A percentile compares a stretch with the other conserved stretches of the same genome.
These are phyloP conservation scores for Cephus cinctus DNA, from an alignment of 1,140 invertebrate genomes.

Conservation along the genomic window DNA sequence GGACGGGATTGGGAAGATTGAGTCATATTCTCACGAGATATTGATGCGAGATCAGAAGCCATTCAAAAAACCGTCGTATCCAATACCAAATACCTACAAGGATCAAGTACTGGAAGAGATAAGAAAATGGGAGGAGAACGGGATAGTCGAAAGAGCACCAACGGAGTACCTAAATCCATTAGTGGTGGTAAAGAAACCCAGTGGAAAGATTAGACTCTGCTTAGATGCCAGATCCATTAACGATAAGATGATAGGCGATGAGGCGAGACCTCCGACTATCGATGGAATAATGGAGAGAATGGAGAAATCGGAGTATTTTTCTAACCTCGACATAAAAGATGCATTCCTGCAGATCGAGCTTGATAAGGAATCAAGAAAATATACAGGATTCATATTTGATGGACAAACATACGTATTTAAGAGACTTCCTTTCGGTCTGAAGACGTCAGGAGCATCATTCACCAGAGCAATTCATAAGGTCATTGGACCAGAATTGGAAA, in stretches of 20 bases:
- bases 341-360: conserved; percentile 38
- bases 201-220: background rate
- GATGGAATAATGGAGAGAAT: background rate
- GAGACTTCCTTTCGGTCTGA: conserved; percentile 52
- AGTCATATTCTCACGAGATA: too few relatives aligned
- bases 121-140: background rate
- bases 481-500: conserved; percentile 28
- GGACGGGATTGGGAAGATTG: too few relatives aligned
- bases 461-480: conserved; percentile 34
- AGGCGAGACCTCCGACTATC: background rate
- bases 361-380: conserved; percentile 25
- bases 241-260: background rate
- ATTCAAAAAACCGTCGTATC: background rate
- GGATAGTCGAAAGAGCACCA: background rate
- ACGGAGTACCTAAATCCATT: background rate
- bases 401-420: conserved; percentile 51
- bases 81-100: background rate
- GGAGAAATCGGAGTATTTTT: conserved; percentile 18
- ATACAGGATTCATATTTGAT: conserved; percentile 35
- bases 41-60: background rate
- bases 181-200: background rate
- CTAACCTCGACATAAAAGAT: conserved; percentile 31
- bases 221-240: background rate
- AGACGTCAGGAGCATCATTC: conserved; percentile 47
- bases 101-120: background rate